A percentile compares a stretch with the other conserved stretches of the same genome.
Evolutionary conservation across 64 coral and sea anemone species (phyloP).

Genomic region (Anthopleura sola): DNA sequence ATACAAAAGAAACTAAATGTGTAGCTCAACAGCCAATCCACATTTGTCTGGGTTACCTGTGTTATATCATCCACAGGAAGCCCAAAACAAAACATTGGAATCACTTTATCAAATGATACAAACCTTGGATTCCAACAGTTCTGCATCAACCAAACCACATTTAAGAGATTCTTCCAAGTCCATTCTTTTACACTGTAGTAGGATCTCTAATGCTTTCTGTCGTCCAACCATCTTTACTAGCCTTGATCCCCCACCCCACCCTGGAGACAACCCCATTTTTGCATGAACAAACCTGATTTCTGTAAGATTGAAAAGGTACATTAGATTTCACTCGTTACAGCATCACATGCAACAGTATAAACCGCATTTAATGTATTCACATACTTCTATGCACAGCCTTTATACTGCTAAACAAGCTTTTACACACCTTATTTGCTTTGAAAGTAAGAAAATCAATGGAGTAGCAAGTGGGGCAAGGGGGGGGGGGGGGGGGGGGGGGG

Average conservation of each 20-base stretch:
- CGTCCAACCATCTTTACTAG: slow-evolving; percentile 66
- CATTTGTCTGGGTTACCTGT: not conserved
- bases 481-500: too few relatives aligned
- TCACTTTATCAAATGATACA: not conserved
- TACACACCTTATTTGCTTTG: too few relatives aligned
- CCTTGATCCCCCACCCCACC: slow-evolving; percentile 83
- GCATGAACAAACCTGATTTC: slow-evolving; percentile 90
- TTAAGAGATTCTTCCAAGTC: slow-evolving; percentile 44
- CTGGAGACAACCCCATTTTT: slow-evolving; percentile 80
- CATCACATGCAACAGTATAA: too few relatives aligned
- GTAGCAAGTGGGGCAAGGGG: too few relatives aligned
- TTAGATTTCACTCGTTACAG: too few relatives aligned
- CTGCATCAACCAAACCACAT: slow-evolving; percentile 76
- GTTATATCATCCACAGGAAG: not conserved
- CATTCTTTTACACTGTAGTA: slow-evolving; percentile 55
- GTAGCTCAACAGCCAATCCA: too few relatives aligned
- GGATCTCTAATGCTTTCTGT: slow-evolving; percentile 66
- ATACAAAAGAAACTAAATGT: too few relatives aligned
- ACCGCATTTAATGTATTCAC: too few relatives aligned
- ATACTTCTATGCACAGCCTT: too few relatives aligned
- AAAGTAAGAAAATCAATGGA: too few relatives aligned
- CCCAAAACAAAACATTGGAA: not conserved
- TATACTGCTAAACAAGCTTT: too few relatives aligned
- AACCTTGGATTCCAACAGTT: slow-evolving; percentile 51
- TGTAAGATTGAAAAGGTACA: not conserved